A percentile compares a stretch with the other conserved stretches of the same genome.
Conservation (phyloP, 2,797 vertebrate genomes). For the Choloepus didactylus region DNA sequence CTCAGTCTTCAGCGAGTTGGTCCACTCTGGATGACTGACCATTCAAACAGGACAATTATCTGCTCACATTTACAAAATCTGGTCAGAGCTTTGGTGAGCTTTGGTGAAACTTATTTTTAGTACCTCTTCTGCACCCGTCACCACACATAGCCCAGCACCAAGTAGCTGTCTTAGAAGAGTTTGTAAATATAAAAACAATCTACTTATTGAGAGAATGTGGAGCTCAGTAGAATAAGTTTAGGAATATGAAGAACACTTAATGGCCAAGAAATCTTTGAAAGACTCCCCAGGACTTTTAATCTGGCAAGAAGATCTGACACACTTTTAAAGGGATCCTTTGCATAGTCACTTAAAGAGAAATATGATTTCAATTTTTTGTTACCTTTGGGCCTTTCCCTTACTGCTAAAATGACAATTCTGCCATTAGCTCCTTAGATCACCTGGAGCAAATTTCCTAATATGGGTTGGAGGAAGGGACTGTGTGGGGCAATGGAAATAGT, state of each 20-base stretch:
- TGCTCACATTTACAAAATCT: neutral
- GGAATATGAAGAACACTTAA: neutral
- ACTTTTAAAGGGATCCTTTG: neutral
- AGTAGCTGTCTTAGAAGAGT: neutral
- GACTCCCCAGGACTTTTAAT: neutral
- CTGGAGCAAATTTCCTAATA: neutral
- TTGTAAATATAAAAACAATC: neutral
- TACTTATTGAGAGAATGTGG: neutral
- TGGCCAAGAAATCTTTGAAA: neutral
- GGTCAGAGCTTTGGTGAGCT: neutral
- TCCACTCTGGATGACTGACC: neutral
- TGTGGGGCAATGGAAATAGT: neutral
- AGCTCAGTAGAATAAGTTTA: neutral
- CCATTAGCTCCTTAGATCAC: neutral
- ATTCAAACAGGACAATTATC: neutral
- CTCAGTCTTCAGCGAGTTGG: neutral
- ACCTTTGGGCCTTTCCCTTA: neutral
- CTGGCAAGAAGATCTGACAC: neutral
- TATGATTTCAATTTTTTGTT: conserved; percentile 14
- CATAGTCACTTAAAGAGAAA: conserved; percentile 11
- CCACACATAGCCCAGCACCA: neutral
- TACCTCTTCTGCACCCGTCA: neutral
- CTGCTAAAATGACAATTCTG: conserved; percentile 2
- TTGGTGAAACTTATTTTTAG: neutral
- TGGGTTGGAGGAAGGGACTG: neutral